phyloP scores from a whole-genome alignment of 1,140 invertebrate species.

The Solenopsis fugax region DNA sequence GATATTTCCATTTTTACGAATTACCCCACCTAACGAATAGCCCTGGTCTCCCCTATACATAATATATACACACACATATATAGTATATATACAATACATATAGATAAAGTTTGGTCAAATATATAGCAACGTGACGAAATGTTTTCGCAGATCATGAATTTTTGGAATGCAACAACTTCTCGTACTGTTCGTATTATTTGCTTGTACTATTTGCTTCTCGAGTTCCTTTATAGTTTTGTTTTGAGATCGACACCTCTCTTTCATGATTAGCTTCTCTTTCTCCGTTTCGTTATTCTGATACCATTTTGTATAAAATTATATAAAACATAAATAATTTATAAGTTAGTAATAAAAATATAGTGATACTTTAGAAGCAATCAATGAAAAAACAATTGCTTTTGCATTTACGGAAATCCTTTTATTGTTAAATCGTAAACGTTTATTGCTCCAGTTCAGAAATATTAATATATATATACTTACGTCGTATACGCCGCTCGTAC shows the following conservation, averaged over 20 bases:
- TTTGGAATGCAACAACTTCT: background rate
- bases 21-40: too few relatives aligned
- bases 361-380: background rate
- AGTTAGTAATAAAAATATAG: background rate
- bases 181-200: too few relatives aligned
- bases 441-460: background rate
- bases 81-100: background rate
- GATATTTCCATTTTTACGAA: too few relatives aligned
- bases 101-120: background rate
- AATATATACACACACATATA: too few relatives aligned
- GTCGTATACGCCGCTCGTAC: conserved; percentile 74
- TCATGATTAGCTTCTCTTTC: conserved; percentile 78
- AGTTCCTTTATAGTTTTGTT: conserved; percentile 73
- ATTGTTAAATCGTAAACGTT: background rate
- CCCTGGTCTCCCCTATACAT: too few relatives aligned
- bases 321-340: conserved; percentile 10
- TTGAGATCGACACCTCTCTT: conserved; percentile 75
- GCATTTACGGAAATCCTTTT: background rate
- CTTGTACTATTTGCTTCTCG: conserved; percentile 71
- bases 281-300: conserved; percentile 73
- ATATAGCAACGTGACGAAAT: background rate
- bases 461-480: conserved; percentile 74
- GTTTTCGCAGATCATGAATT: background rate
- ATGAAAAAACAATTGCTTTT: background rate
- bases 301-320: conserved; percentile 70